Evolutionary conservation across 2,113 vertebrate species (phyloP).

Genomic region (Neopipo cinnamomea): DNA sequence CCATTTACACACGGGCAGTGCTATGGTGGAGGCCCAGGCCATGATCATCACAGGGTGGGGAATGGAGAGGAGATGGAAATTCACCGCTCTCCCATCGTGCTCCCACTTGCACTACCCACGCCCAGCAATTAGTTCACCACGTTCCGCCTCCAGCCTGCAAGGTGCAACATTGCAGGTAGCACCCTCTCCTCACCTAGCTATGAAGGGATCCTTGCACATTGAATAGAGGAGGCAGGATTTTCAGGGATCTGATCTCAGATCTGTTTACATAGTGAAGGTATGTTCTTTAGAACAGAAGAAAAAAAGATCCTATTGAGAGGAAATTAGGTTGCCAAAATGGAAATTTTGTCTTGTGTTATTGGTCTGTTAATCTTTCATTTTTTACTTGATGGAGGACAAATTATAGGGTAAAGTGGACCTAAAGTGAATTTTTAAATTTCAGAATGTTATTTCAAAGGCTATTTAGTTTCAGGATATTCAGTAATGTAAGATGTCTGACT

Average conservation of each 20-base stretch:
- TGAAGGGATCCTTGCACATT: fast-evolving
- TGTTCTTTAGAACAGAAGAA: background rate
- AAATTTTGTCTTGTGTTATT: background rate
- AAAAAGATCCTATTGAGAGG: background rate
- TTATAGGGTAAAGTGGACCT: background rate
- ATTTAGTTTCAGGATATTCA: background rate
- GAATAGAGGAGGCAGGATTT: background rate
- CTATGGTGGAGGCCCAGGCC: background rate
- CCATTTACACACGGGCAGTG: fast-evolving
- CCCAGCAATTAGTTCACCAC: background rate
- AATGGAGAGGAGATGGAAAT: background rate
- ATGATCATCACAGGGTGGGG: background rate
- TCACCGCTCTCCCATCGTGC: background rate
- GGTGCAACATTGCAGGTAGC: background rate
- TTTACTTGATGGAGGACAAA: background rate
- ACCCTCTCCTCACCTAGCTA: background rate
- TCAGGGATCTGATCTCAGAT: background rate
- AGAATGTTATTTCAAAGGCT: background rate
- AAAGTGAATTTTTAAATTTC: background rate
- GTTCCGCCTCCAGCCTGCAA: background rate
- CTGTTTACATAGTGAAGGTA: background rate
- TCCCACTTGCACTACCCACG: background rate
- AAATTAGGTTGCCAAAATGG: background rate
- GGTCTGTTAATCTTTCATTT: background rate
- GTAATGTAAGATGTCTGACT: background rate